Evolutionary conservation across 2,888 invertebrate species (phyloP), one percentile per base, ranked within the genome.

Genomic region (Cosmorhoe ocellata): DNA sequence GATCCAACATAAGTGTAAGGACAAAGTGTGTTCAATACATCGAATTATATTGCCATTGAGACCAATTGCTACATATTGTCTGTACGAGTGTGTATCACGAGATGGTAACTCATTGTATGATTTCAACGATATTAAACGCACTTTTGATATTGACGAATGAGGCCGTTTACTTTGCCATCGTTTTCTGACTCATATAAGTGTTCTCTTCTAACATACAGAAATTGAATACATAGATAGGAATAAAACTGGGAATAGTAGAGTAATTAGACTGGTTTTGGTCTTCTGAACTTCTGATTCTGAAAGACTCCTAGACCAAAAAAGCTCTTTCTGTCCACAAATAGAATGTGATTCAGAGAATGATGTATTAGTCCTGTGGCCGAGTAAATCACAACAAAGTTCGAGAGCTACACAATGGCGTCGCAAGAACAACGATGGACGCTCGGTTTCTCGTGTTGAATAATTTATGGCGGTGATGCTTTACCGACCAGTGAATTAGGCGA

Each of bases 391-490:
- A 64, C 56, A 52, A 56, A 64, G 67, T 59, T 66, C 66, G 61
- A 63, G 72, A 74, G 66, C 70, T 59, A 70, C 64, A 84, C 81
- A 85, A 84, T 81, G 66, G 79, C 67, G 59, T 55, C 57, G 71
- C 79, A 83, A 83, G 79, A 84, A 83, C 76, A 71, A 71, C 74
- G 75, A 74, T 74, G 67, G 74, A 72, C 71, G 74, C 70, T 71
- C 59, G 66, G 66, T 71, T 68, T 73, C 71, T 71, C 64, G 71
- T 66, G 73, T 78, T 89, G 87, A 87, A 88, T 87, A 79, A 89
- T 89, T 81, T 80, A 89, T 89, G 81, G 70, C 78, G 76, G 75
- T 69, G 60, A 67, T 66, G 79, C 77, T 81, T 83, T 79, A 75
- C 72, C 66, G 67, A 70, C 72, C 49, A 79, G 78, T 81, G 81